phyloP scores from a whole-genome alignment of 2,888 invertebrate species.

The Gymnosoma rotundatum region DNA sequence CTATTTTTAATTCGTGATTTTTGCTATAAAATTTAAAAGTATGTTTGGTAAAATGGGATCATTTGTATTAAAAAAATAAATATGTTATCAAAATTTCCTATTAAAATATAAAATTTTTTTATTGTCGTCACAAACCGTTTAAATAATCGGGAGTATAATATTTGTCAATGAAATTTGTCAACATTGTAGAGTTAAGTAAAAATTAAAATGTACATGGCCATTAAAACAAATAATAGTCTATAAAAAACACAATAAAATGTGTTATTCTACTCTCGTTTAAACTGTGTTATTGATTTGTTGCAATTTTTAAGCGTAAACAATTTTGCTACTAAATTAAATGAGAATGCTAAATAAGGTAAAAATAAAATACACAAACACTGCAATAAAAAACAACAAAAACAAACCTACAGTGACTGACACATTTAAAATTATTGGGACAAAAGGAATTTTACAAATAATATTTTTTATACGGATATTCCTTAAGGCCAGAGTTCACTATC shows the following conservation, averaged over 20 bases:
- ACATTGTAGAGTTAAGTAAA: slow-evolving; percentile 45
- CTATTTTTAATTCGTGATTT: slow-evolving; percentile 38
- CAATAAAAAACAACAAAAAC: slow-evolving; percentile 32
- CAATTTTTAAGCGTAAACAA: slow-evolving; percentile 38
- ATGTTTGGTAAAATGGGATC: slow-evolving; percentile 66
- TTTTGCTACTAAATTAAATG: slow-evolving; percentile 42
- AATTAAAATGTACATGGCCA: slow-evolving; percentile 43
- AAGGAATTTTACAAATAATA: no score
- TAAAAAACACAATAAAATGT: slow-evolving; percentile 43
- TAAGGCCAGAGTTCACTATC: no score
- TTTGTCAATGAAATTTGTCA: slow-evolving; percentile 63
- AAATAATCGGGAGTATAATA: background rate
- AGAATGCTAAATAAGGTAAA: slow-evolving; percentile 61
- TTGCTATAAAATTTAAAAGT: slow-evolving; percentile 32
- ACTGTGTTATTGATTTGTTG: slow-evolving; percentile 58
- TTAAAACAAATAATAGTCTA: slow-evolving; percentile 36
- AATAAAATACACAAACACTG: slow-evolving; percentile 15
- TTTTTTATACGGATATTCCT: no score
- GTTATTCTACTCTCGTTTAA: slow-evolving; percentile 61
- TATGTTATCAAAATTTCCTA: background rate
- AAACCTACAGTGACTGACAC: background rate
- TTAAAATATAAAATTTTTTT: slow-evolving; percentile 15
- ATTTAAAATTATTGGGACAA: background rate
- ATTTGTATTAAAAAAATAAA: slow-evolving; percentile 29
- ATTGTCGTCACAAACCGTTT: slow-evolving; percentile 23